Evolutionary conservation across 1,140 invertebrate species (phyloP), one percentile per base, ranked within the genome.

Genomic region (Drosophila suzukii): DNA sequence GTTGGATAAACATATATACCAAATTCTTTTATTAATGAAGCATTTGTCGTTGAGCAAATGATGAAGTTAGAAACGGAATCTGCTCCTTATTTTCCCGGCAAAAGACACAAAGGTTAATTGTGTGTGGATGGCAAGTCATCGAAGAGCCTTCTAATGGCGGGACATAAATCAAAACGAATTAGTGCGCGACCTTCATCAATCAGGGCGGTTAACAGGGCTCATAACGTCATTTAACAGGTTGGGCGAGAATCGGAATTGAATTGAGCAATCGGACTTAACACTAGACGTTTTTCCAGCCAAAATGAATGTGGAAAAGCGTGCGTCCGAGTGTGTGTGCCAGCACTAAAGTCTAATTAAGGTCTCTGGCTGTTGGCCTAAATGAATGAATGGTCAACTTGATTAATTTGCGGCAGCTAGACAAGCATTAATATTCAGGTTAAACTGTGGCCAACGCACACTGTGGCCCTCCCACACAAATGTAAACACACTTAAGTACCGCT

Each of bases 331-430:
- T 17, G 30, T 50, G 30, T 13, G 15, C 68, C 67, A 51, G 67
- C 72, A 86, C 83, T 88, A 88, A 86, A 78, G 83, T 88, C 83
- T 86, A 86, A 86, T 86, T 86, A 86, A 88, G 83, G 88, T 83
- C 88, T 83, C 83, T 86, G 86, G 32, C 46, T 27, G 30, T n/a
- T 66, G 38, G 32, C 49, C n/a, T 50, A 78, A 82, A 81, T 81
- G 83, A 86, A 83, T 86, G 83, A 86, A 86, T 86, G 83, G 83
- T 86, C 83, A 86, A 88, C 83, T 86, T 88, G 83, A 86, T 86
- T 86, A 86, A 86, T 86, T 86, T 86, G 83, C 76, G 84, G 83
- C 83, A 67, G 75, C 83, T 83, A 86, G 83, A 86, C 83, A 86
- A 86, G 83, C 83, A 86, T 86, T 86, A 86, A 83, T 86, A 86